These are phyloP conservation scores for Varanus salvator DNA, from an alignment of 2,113 vertebrate genomes.

Conservation along the genomic window DNA sequence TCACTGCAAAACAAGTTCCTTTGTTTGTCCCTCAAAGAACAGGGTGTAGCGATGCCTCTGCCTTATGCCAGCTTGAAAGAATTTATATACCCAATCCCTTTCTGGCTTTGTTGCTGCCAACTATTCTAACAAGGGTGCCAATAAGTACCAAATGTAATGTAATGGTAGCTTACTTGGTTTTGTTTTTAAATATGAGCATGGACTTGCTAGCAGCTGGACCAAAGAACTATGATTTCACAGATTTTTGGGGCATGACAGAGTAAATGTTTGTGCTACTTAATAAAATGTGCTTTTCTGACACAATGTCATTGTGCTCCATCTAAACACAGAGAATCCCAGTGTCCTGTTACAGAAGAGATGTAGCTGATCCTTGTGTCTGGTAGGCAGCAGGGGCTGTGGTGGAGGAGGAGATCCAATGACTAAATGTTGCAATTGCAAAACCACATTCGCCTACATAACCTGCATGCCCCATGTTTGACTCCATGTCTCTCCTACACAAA, in stretches of 20 bases:
- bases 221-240: conserved; percentile 2
- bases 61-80: conserved; percentile 6
- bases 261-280: not conserved
- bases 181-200: not conserved
- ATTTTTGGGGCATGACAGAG: not conserved
- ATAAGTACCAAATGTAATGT: not conserved
- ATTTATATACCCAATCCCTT: not conserved
- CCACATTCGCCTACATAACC: not conserved
- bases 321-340: not conserved
- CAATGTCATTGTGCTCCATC: not conserved
- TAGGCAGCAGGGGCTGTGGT: too few relatives aligned
- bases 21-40: conserved; percentile 18
- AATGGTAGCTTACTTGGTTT: not conserved
- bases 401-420: not conserved
- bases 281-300: not conserved
- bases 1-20: conserved; percentile 10
- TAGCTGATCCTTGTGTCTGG: not conserved
- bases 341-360: not conserved
- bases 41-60: not conserved
- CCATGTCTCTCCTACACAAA: not conserved
- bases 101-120: not conserved
- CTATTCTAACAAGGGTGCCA: not conserved
- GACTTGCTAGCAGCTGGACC: conserved; percentile 1
- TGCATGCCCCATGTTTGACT: not conserved
- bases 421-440: not conserved